Percentiles rank a stretch among this genome's conserved stretches.
phyloP scores from a whole-genome alignment of 1,140 invertebrate species.

The Oncopodura yosiiana region DNA sequence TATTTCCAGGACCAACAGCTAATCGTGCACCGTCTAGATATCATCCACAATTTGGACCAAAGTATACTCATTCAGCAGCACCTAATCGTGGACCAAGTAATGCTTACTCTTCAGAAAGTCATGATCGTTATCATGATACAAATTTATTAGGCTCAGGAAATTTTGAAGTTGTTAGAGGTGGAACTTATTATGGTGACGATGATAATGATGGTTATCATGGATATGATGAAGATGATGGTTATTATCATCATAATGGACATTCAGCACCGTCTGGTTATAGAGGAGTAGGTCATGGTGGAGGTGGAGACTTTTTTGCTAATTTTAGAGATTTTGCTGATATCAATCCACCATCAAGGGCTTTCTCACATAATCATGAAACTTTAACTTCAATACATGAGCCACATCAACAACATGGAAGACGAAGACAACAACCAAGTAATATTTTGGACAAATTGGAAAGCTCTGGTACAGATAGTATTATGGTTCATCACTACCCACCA shows the following conservation, averaged over 20 bases:
- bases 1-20: conserved; percentile 34
- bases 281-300: conserved; percentile 41
- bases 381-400: conserved; percentile 49
- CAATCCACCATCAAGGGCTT: conserved; percentile 66
- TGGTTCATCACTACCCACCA: conserved; percentile 8
- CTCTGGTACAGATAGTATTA: conserved; percentile 19
- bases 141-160: conserved; percentile 69
- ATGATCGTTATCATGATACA: conserved; percentile 27
- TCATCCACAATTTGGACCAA: conserved; percentile 26
- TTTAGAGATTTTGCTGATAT: conserved; percentile 82
- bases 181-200: conserved; percentile 67
- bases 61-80: conserved; percentile 2
- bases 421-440: conserved; percentile 53
- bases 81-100: conserved; percentile 24
- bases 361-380: conserved; percentile 68
- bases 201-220: conserved; percentile 41
- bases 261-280: conserved; percentile 48
- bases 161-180: conserved; percentile 74
- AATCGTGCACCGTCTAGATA: conserved; percentile 29
- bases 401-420: conserved; percentile 37
- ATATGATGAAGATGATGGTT: conserved; percentile 31
- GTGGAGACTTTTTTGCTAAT: conserved; percentile 64
- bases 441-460: conserved; percentile 65
- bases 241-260: conserved; percentile 38
- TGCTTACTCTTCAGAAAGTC: conserved; percentile 20